Conservation (phyloP, 2,888 invertebrate species). For the Andrena flavipes region DNA sequence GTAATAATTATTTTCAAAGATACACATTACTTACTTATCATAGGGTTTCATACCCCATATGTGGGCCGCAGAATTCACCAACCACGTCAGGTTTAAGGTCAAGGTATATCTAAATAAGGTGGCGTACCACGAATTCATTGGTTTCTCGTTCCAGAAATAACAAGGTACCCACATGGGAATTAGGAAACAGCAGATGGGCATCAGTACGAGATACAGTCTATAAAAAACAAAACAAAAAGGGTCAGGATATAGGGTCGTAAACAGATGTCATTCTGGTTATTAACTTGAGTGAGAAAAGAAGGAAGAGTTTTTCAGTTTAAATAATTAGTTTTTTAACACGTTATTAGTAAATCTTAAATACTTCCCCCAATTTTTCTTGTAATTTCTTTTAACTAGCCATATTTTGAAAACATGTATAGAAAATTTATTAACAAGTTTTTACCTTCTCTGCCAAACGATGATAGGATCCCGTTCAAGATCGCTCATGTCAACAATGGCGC, state of each 20-base stretch:
- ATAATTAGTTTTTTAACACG: no score
- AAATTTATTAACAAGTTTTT: slow-evolving; percentile 36
- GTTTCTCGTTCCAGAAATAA: slow-evolving; percentile 91
- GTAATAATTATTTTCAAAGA: no score
- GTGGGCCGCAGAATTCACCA: slow-evolving; percentile 97
- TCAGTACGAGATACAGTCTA: slow-evolving; percentile 91
- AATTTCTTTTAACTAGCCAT: no score
- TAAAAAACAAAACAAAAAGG: slow-evolving; percentile 70
- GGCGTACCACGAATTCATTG: slow-evolving; percentile 91
- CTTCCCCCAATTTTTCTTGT: no score
- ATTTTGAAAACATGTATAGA: no score
- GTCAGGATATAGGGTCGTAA: not conserved
- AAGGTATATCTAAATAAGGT: slow-evolving; percentile 91
- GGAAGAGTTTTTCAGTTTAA: not conserved
- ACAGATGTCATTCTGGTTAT: not conserved
- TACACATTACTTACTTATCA: slow-evolving; percentile 87
- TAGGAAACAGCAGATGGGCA: slow-evolving; percentile 92
- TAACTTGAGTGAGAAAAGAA: not conserved
- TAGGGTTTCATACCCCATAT: slow-evolving; percentile 96
- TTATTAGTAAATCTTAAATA: no score
- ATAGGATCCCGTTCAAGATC: slow-evolving; percentile 94
- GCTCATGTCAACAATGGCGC: slow-evolving; percentile 93
- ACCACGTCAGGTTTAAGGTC: slow-evolving; percentile 94
- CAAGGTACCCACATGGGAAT: slow-evolving; percentile 92
- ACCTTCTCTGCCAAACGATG: slow-evolving; percentile 95